Percentiles rank a stretch among this genome's conserved stretches.
phyloP scores from a whole-genome alignment of 2,888 invertebrate species.

The Herminia tarsipennalis region DNA sequence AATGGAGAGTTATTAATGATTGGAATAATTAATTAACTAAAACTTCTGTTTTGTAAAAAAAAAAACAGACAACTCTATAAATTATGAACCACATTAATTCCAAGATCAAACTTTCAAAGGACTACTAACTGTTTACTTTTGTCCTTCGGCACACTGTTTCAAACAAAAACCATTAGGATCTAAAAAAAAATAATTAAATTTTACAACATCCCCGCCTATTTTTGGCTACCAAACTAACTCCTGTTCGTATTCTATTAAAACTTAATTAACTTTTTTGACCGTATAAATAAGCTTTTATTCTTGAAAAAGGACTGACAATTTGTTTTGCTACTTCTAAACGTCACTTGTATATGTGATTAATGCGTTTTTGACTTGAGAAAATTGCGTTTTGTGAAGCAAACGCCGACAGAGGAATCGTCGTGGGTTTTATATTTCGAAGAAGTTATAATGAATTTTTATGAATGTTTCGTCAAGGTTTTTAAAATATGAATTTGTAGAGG shows the following conservation, averaged over 20 bases:
- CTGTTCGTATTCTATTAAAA: constrained; percentile 84
- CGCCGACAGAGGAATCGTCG: constrained; percentile 59
- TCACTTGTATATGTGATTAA: constrained; percentile 83
- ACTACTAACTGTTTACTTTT: constrained; percentile 74
- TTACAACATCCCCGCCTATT: constrained; percentile 85
- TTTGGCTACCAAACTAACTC: constrained; percentile 84
- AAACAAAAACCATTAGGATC: constrained; percentile 72
- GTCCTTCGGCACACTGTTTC: constrained; percentile 58
- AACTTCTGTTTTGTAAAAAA: constrained; percentile 15
- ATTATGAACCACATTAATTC: constrained; percentile 43
- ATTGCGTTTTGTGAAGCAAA: constrained; percentile 70
- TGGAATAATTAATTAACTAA: constrained; percentile 10
- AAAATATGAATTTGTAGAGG: constrained; percentile 37
- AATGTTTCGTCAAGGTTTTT: constrained; percentile 46
- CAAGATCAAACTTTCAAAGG: constrained; percentile 31
- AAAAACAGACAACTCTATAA: constrained; percentile 32
- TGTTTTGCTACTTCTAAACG: constrained; percentile 84
- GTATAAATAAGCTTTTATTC: constrained; percentile 71
- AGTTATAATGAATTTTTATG: constrained; percentile 46
- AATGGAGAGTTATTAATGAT: constrained; percentile 8
- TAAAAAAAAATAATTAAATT: constrained; percentile 83
- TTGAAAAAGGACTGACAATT: constrained; percentile 76
- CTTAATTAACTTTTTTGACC: constrained; percentile 85
- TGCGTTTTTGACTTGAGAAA: constrained; percentile 74
- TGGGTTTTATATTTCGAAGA: constrained; percentile 49